Base-by-base conservation (phyloP, 2,113 vertebrate species). In the Petrocephalus microphthalmus region DNA sequence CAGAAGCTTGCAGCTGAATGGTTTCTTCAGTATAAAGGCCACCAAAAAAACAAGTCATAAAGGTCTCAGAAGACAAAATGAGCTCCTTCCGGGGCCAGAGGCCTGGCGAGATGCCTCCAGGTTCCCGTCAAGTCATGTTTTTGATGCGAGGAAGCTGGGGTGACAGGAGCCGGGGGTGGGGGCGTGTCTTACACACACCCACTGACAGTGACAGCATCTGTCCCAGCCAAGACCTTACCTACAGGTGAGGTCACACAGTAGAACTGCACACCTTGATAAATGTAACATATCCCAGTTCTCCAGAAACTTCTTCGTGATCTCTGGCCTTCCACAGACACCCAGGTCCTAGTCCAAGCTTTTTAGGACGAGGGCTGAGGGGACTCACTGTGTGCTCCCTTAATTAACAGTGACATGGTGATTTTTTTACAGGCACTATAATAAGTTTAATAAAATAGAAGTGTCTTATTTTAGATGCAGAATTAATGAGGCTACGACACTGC, bases 361-460 rank as follows among this genome's bases (percentile, higher is more conserved):
- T 78, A 0, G 10, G 47, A 8, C 22, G 81, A 45, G 81, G 81
- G 22, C 20, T n/a, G n/a, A 20, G 47, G 42, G 22, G 87, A 83
- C 57, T 84, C 84, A 25, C 57, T 57, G 71, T 56, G 33, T 67
- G 25, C 84, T 74, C 33, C 84, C 54, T 71, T 56, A 85, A 85
- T 88, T 87, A 87, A 87, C 25, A 67, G 33, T 56, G 64, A 64
- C 45, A 74, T 45, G 17, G 54, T 51, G 54, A 84, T 49, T 84
- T 82, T 82, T 88, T 47, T 64, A 29, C 81, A 84, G 54, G n/a
- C 51, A 56, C 64, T 88, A 45, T 81, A 88, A 60, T 88, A 88
- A 60, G 78, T 88, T 88, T 83, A 89, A 89, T 89, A 84, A 89
- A 87, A 88, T 85, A 87, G 56, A 86, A 86, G 89, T 45, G 37